Evolutionary conservation across 2,113 vertebrate genomes (phyloP), one percentile per base, ranked within the genome.

Genomic region (Fregata magnificens): DNA sequence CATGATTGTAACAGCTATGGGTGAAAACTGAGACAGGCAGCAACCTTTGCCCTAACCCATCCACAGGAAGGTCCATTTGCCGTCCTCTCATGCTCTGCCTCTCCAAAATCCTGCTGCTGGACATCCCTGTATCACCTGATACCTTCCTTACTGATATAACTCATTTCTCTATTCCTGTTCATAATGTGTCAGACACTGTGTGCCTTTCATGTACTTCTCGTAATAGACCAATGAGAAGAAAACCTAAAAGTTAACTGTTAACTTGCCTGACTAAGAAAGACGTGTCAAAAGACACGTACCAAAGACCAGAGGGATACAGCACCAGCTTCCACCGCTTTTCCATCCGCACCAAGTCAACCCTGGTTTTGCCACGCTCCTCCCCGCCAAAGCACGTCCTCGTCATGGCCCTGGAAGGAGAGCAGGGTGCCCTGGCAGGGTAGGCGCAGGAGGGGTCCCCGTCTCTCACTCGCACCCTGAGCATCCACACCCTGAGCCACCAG

Each of bases 331-430:
- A 44, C 34, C 1, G 0, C 7, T 31, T 61, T 65, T 92, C 24
- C 61, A 67, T 29, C 7, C 5, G 6, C 56, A n/a, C 15, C 24
- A 45, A 31, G 36, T n/a, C 55, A 83, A 45, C 55, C n/a, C 7
- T 1, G 2, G 22, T n/a, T 83, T 88, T 78, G 59, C 47, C 38
- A 31, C 0, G 0, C 10, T 66, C 36, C 32, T 82, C 29, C 16
- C 9, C 1, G 0, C 26, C 0, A 0, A 58, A 86, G 26, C 22
- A 63, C 3, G 5, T 28, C 32, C 15, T 59, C 0, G 0, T 24
- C 62, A n/a, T 0, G 0, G 62, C 44, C 19, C 61, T 85, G 66
- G 78, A n/a, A 76, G 55, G n/a, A 58, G 13, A 78, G 18, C 0
- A 1, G 29, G 55, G 29, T 7, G 10, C 9, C 20, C 67, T 7